phyloP scores from a whole-genome alignment of 2,888 invertebrate species.

The Aleiodes alternator region DNA sequence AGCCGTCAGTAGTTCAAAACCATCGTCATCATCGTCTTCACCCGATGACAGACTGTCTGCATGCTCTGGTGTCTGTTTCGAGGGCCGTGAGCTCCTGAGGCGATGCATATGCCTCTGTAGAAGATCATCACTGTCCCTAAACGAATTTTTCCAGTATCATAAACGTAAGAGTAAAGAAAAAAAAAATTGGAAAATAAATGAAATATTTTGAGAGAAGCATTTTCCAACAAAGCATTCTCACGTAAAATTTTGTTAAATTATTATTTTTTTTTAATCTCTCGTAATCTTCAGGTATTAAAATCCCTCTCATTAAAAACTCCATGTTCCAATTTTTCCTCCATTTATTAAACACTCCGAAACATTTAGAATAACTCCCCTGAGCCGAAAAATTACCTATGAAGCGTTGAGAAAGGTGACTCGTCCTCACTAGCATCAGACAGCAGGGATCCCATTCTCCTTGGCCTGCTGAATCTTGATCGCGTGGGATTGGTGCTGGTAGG shows the following conservation, averaged over 20 bases:
- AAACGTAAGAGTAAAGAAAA: conserved; percentile 34
- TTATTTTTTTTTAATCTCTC: too few relatives aligned
- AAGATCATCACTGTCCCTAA: conserved; percentile 70
- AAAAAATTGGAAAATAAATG: conserved; percentile 23
- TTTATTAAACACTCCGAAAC: too few relatives aligned
- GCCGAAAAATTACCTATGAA: conserved; percentile 73
- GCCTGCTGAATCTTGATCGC: conserved; percentile 76
- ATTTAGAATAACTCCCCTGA: too few relatives aligned
- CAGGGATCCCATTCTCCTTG: conserved; percentile 83
- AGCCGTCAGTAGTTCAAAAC: conserved; percentile 92
- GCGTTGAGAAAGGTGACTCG: conserved; percentile 79
- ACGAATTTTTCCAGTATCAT: conserved; percentile 28
- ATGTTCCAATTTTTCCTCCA: background rate
- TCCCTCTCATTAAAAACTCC: background rate
- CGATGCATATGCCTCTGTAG: conserved; percentile 72
- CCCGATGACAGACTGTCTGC: conserved; percentile 93
- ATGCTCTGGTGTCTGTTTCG: conserved; percentile 80
- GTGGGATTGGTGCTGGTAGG: conserved; percentile 77
- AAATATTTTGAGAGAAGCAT: background rate
- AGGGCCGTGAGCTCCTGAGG: conserved; percentile 82
- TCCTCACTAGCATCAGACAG: conserved; percentile 75
- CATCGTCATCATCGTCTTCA: conserved; percentile 92
- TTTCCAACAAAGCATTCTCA: background rate
- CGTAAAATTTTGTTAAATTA: too few relatives aligned
- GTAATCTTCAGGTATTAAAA: background rate